Evolutionary conservation across 2,113 vertebrate genomes (phyloP).

Genomic region (Dicrurus megarhynchus): DNA sequence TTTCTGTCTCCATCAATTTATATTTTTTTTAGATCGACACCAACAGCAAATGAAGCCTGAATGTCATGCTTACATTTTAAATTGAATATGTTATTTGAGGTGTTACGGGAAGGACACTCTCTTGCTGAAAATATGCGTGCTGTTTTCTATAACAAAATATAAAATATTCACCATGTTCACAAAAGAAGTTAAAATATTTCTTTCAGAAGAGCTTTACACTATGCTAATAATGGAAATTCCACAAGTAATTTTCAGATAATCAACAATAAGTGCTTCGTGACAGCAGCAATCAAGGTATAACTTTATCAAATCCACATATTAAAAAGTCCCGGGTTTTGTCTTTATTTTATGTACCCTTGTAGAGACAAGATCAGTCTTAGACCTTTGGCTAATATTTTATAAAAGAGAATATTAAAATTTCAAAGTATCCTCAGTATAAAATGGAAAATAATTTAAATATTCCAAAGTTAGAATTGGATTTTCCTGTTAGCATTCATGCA

Average conservation of each 20-base stretch:
- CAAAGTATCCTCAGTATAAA: neutral
- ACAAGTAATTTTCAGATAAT: neutral
- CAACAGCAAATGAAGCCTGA: slow-evolving; percentile 57
- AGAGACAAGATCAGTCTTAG: neutral
- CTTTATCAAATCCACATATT: neutral
- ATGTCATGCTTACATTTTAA: slow-evolving; percentile 58
- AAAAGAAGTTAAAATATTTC: neutral
- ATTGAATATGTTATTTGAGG: slow-evolving; percentile 48
- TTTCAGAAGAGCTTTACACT: neutral
- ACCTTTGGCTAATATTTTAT: neutral
- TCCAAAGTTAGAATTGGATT: neutral
- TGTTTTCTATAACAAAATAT: neutral
- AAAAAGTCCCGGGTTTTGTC: neutral
- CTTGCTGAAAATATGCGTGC: neutral
- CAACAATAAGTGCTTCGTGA: slow-evolving; percentile 6
- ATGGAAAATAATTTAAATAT: neutral
- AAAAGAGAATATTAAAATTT: neutral
- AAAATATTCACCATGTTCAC: slow-evolving; percentile 5
- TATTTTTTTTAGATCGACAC: slow-evolving; percentile 42
- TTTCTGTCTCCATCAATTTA: slow-evolving; percentile 43
- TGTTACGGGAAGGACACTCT: slow-evolving; percentile 21
- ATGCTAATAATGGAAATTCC: neutral
- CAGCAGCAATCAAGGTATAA: neutral
- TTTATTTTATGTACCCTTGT: neutral
- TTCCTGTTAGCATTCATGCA: neutral